phyloP scores from a whole-genome alignment of 1,140 invertebrate species.

The Coenobita brevimanus region DNA sequence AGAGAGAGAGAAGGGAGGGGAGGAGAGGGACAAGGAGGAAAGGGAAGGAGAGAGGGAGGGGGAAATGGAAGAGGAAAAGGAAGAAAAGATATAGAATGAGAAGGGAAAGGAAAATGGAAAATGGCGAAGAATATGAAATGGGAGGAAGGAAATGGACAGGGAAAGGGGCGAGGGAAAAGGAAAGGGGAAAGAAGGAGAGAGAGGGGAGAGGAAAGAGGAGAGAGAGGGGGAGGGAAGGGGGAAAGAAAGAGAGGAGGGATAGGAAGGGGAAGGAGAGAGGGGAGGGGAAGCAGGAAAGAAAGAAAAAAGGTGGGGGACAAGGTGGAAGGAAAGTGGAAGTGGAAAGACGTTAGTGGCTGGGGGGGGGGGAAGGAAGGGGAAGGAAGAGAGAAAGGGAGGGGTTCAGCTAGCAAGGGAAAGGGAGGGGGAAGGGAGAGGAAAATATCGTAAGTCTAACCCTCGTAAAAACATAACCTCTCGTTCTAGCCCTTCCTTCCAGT shows the following conservation, averaged over 20 bases:
- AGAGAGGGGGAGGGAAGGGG: not conserved
- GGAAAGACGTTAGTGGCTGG: not conserved
- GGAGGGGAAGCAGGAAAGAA: too few relatives aligned
- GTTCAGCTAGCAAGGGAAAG: not conserved
- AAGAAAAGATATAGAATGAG: not conserved
- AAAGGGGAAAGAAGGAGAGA: slow-evolving; percentile 1
- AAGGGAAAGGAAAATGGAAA: not conserved
- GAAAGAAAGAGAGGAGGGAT: not conserved
- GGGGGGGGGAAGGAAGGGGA: not conserved
- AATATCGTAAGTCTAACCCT: too few relatives aligned
- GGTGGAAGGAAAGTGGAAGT: not conserved
- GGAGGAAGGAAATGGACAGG: not conserved
- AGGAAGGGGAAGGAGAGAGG: not conserved
- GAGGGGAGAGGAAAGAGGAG: not conserved
- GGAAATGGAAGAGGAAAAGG: too few relatives aligned
- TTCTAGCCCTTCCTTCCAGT: too few relatives aligned
- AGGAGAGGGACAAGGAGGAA: not conserved
- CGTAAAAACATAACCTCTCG: too few relatives aligned
- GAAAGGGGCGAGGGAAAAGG: not conserved
- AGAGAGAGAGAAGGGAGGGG: not conserved
- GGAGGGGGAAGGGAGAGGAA: not conserved
- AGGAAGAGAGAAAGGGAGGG: not conserved
- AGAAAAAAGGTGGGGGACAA: not conserved
- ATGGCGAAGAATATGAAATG: not conserved
- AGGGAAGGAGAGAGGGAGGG: not conserved